Evolutionary conservation across 2,888 invertebrate genomes (phyloP).

Genomic region (Diaprepes abbreviatus): DNA sequence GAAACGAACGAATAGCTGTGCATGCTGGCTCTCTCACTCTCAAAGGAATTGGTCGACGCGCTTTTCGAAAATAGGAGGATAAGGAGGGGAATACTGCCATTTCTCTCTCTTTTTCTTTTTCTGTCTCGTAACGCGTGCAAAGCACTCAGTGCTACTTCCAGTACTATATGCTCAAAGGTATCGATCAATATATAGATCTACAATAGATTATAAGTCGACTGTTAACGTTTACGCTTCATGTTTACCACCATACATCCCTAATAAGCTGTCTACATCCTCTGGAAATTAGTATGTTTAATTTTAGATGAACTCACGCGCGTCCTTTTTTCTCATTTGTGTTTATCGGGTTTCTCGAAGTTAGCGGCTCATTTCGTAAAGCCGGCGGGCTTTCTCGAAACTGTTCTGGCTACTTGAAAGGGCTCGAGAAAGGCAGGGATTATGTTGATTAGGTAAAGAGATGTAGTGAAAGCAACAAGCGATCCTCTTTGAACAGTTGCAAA

Average conservation of each 20-base stretch:
- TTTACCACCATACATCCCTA: not conserved
- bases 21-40: no score
- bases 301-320: not conserved
- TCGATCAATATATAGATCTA: no score
- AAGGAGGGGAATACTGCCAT: no score
- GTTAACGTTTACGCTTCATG: not conserved
- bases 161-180: no score
- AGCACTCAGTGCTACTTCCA: no score
- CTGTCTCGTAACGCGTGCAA: no score
- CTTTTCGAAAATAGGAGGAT: no score
- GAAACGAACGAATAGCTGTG: no score
- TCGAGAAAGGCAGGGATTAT: not conserved
- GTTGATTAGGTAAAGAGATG: not conserved
- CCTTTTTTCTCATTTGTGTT: not conserved
- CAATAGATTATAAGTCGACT: no score
- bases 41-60: no score
- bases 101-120: no score
- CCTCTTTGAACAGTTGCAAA: no score
- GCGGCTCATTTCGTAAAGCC: not conserved
- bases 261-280: not conserved
- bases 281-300: not conserved
- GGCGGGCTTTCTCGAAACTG: not conserved
- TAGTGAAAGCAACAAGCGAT: not conserved
- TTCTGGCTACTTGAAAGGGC: conserved; percentile 4
- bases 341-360: not conserved